These are phyloP conservation scores for Hemibagrus guttatus DNA, from an alignment of 2,797 vertebrate genomes.

Conservation along the genomic window DNA sequence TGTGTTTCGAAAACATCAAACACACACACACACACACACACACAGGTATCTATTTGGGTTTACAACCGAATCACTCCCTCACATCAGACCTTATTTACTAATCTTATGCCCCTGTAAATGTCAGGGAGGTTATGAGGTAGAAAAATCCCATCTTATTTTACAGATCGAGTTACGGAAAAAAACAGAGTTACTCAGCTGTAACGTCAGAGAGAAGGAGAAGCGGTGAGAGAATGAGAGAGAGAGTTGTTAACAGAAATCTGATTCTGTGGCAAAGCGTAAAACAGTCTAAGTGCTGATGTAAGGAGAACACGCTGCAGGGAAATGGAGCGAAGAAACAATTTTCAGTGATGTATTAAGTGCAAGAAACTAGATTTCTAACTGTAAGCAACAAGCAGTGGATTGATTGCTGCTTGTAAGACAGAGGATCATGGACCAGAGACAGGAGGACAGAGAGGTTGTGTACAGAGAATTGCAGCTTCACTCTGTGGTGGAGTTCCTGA, in stretches of 20 bases:
- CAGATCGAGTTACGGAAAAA: constrained; percentile 6
- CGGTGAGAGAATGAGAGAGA: constrained; percentile 29
- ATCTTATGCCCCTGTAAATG: constrained; percentile 11
- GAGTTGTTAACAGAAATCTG: constrained; percentile 58
- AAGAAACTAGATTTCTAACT: constrained; percentile 10
- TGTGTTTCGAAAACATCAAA: background rate
- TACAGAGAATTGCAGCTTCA: background rate
- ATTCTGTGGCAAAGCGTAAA: constrained; percentile 63
- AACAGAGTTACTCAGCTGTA: background rate
- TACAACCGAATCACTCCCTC: background rate
- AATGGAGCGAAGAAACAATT: constrained; percentile 69
- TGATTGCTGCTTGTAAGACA: background rate
- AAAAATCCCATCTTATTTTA: constrained; percentile 11
- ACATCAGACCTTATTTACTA: constrained; percentile 18
- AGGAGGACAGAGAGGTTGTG: background rate
- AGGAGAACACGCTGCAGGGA: constrained; percentile 66
- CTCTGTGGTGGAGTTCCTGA: background rate
- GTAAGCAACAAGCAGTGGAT: constrained; percentile 17
- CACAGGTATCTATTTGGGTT: background rate
- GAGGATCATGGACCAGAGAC: background rate
- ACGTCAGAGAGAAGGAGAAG: background rate
- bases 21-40: constrained; percentile 14
- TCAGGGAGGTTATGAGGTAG: background rate
- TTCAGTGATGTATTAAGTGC: constrained; percentile 65
- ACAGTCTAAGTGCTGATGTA: constrained; percentile 64